Conservation (phyloP, 2,113 vertebrate species). For the Corydoras sp. region DNA sequence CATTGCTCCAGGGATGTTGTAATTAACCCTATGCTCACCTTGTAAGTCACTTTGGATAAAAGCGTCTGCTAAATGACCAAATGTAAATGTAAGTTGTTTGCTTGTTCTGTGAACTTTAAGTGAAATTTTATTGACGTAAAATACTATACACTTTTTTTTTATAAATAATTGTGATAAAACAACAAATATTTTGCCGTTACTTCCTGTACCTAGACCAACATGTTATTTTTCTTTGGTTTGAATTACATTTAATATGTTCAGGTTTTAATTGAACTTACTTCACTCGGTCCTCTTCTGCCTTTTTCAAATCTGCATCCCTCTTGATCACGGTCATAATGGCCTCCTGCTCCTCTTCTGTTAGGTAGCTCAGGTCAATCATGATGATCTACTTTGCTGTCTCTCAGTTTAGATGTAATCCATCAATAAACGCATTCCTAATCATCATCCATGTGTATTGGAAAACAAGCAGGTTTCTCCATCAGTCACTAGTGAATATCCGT, state of each 20-base stretch:
- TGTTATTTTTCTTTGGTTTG: conserved; percentile 29
- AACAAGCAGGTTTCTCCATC: too few species aligned
- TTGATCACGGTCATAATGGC: conserved; percentile 85
- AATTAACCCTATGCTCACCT: too few species aligned
- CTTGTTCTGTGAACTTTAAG: too few species aligned
- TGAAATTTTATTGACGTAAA: too few species aligned
- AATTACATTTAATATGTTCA: conserved; percentile 11
- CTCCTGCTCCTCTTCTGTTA: conserved; percentile 89
- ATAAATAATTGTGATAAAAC: too few species aligned
- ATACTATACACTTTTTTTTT: too few species aligned
- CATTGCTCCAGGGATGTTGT: too few species aligned
- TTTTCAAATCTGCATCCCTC: conserved; percentile 84
- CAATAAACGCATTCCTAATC: not conserved
- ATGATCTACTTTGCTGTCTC: conserved; percentile 41
- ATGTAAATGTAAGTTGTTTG: too few species aligned
- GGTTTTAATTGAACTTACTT: conserved; percentile 66
- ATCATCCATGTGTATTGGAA: not conserved
- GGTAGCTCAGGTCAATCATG: conserved; percentile 95
- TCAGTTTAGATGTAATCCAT: not conserved
- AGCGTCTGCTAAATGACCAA: too few species aligned
- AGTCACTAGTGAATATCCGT: not conserved
- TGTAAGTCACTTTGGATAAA: too few species aligned
- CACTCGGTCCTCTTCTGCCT: conserved; percentile 80
- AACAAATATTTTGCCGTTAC: too few species aligned
- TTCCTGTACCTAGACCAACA: not conserved